Evolutionary conservation across 1,140 invertebrate genomes (phyloP).

Genomic region (Macrocentrus cingulum): DNA sequence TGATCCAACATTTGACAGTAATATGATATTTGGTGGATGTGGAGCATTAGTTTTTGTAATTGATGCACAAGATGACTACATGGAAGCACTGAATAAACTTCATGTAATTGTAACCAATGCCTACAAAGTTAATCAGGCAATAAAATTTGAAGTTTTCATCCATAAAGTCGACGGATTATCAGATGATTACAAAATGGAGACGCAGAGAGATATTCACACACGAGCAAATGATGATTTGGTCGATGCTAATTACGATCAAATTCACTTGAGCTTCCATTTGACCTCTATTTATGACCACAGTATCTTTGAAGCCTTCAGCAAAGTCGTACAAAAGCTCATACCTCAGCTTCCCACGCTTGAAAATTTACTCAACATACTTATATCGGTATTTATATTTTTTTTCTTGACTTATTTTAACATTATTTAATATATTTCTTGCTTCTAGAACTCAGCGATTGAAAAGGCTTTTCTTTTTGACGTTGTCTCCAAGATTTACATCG

Average conservation of each 20-base stretch:
- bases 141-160: conserved; percentile 99
- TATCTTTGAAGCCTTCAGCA: conserved; percentile 99
- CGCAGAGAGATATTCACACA: conserved; percentile 97
- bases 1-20: conserved; percentile 93
- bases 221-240: conserved; percentile 91
- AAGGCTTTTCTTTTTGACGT: conserved; percentile 99
- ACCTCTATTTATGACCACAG: conserved; percentile 99
- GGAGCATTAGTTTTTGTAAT: conserved; percentile 98
- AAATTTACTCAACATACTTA: conserved; percentile 98
- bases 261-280: conserved; percentile 92
- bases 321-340: conserved; percentile 99
- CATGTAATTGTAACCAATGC: conserved; percentile 92
- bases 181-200: conserved; percentile 98
- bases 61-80: conserved; percentile 97
- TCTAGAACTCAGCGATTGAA: conserved; percentile 95
- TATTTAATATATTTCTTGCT: conserved; percentile 37
- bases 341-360: conserved; percentile 96
- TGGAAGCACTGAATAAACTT: conserved; percentile 91
- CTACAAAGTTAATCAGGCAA: conserved; percentile 93
- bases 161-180: conserved; percentile 98
- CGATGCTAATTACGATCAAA: conserved; percentile 82
- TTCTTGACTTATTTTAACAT: conserved; percentile 4
- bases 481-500: conserved; percentile 98
- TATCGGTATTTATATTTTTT: conserved; percentile 72
- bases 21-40: conserved; percentile 92